A percentile compares a stretch with the other conserved stretches of the same genome.
Evolutionary conservation across 2,888 invertebrate genomes (phyloP).

Genomic region (Ophion ventricosus): DNA sequence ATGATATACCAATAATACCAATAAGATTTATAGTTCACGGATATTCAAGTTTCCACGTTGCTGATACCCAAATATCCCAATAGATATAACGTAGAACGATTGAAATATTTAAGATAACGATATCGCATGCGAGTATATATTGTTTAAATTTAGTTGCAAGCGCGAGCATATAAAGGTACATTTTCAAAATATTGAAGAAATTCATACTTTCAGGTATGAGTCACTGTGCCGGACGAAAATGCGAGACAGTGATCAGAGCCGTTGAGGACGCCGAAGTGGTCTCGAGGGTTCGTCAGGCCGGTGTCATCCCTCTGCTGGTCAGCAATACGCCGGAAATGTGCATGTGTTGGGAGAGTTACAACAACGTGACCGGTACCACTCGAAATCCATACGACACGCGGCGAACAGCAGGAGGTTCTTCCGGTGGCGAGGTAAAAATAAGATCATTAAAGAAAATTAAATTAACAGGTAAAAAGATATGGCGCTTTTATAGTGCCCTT

Average conservation of each 20-base stretch:
- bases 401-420: conserved; percentile 93
- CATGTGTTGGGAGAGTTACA: conserved; percentile 93
- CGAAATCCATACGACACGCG: conserved; percentile 92
- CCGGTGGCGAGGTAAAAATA: conserved; percentile 91
- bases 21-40: neutral
- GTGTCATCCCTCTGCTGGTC: conserved; percentile 91
- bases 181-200: no score
- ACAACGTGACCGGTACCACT: conserved; percentile 90
- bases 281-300: conserved; percentile 86
- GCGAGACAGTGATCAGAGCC: conserved; percentile 84
- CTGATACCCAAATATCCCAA: no score
- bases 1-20: neutral
- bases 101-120: no score
- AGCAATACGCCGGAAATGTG: conserved; percentile 96
- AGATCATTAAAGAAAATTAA: neutral
- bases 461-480: neutral
- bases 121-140: no score
- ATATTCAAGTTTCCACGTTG: no score
- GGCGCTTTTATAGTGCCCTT: neutral
- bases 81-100: no score
- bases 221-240: conserved; percentile 88
- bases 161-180: no score
- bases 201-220: conserved; percentile 85
- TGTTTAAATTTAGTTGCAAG: neutral
- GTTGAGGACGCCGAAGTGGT: conserved; percentile 89